These are phyloP conservation scores for Caenorhabditis sp. DNA, from an alignment of 2,888 invertebrate genomes.

Conservation along the genomic window DNA sequence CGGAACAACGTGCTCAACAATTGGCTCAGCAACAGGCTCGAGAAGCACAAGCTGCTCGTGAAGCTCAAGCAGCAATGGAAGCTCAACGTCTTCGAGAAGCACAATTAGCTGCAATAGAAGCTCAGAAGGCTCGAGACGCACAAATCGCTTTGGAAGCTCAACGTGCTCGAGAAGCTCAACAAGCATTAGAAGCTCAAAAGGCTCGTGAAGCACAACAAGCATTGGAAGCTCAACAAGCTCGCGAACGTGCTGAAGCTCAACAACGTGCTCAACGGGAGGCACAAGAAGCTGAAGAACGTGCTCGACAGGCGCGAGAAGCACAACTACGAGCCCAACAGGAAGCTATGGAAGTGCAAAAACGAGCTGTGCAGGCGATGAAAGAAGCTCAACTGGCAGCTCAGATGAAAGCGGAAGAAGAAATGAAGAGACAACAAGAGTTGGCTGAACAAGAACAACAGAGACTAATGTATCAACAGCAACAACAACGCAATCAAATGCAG, in stretches of 20 bases:
- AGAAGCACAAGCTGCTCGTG: no score
- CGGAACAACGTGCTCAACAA: not conserved
- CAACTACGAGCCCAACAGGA: conserved; percentile 18
- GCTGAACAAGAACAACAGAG: conserved; percentile 4
- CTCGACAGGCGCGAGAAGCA: not conserved
- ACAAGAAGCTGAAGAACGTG: not conserved
- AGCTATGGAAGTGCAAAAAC: not conserved
- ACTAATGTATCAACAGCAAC: conserved; percentile 4
- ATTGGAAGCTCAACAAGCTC: no score
- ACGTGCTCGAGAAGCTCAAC: not conserved
- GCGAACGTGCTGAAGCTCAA: conserved; percentile 5
- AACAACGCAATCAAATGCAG: conserved; percentile 5
- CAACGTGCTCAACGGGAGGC: not conserved
- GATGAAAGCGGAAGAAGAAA: not conserved
- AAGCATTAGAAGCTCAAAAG: no score
- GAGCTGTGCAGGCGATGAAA: not conserved
- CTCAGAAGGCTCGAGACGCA: no score
- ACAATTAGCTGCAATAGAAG: no score
- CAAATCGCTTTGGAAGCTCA: no score
- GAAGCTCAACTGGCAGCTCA: conserved; percentile 19
- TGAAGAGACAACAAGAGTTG: conserved; percentile 7
- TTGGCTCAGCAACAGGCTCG: no score
- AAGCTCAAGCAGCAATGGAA: no score
- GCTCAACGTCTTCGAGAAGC: not conserved
- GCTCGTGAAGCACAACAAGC: not conserved